phyloP scores from a whole-genome alignment of 2,888 invertebrate species.

The Machimus rusticus region DNA sequence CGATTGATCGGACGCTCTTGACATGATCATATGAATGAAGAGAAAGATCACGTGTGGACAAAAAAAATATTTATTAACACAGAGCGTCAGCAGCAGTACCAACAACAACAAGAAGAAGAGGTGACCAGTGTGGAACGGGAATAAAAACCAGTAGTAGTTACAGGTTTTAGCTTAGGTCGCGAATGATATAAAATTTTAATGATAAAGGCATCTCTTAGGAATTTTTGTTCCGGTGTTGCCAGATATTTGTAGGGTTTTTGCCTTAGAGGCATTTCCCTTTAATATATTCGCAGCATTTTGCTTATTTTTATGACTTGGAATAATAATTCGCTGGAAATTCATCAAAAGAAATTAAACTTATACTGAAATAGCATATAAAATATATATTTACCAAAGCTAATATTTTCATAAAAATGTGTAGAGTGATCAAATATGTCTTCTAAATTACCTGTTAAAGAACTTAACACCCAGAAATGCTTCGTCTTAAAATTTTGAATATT shows the following conservation, averaged over 20 bases:
- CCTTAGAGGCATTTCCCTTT: not conserved
- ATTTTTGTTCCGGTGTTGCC: not conserved
- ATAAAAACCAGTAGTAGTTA: not conserved
- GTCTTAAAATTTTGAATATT: no score
- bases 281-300: not conserved
- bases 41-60: conserved; percentile 3
- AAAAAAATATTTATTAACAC: not conserved
- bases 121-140: not conserved
- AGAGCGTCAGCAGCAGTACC: not conserved
- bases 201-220: not conserved
- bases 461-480: no score
- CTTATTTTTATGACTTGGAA: not conserved
- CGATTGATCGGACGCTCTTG: conserved; percentile 13
- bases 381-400: no score
- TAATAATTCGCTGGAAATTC: not conserved
- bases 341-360: no score
- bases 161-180: not conserved
- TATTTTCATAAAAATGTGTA: no score
- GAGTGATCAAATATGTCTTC: no score
- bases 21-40: conserved; percentile 31
- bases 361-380: no score
- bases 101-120: not conserved
- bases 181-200: not conserved
- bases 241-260: not conserved
- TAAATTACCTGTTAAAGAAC: no score